Base-by-base conservation (phyloP, 1,140 invertebrate genomes). In the Drosophila nasuta region DNA sequence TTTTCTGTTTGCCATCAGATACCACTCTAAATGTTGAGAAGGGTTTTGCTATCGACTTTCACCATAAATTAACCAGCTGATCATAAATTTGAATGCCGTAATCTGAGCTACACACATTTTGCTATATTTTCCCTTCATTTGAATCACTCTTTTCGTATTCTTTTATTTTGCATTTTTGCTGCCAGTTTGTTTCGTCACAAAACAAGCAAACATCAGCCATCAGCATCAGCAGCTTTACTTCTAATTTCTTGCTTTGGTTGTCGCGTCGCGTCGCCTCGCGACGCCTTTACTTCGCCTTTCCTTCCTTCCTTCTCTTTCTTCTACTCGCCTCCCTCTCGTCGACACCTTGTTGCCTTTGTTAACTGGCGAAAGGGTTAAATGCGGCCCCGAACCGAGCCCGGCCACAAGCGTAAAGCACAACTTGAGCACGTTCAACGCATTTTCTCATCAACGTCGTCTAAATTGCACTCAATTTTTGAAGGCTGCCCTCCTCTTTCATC, bases 361-460 rank as follows among this genome's bases (percentile, higher is more conserved):
- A 75, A 64, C 85, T 77, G 74, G 35, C 76, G 63, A 89, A 89
- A 70, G 81, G 78, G 86, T 87, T 81, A 83, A 88, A 79, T 72
- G 68, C 58, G 45, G 49, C 35, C 58, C 72, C 60, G 57, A 38
- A 65, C 63, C 43, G 15, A 43, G 51, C 38, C 35, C 38, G 52
- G 75, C 63, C 72, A 81, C 72, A 75, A 63, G 35, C 72, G n/a
- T 63, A 79, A 52, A 80, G 79, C 52, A 71, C 87, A 91, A 87
- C 88, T 91, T 91, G 78, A 91, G 88, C 88, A 91, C 88, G 88
- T 91, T 91, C 88, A 87, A 91, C 79, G 87, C 87, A 91, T 91
- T 91, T 91, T 91, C 79, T 81, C 87, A 87, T 91, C 87, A 91
- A 79, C 87, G 70, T 81, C 79, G 68, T 87, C 82, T 85, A 91